Percentiles rank a stretch among this genome's conserved stretches.
phyloP scores from a whole-genome alignment of 2,113 vertebrate species.

The Pitta sordida region DNA sequence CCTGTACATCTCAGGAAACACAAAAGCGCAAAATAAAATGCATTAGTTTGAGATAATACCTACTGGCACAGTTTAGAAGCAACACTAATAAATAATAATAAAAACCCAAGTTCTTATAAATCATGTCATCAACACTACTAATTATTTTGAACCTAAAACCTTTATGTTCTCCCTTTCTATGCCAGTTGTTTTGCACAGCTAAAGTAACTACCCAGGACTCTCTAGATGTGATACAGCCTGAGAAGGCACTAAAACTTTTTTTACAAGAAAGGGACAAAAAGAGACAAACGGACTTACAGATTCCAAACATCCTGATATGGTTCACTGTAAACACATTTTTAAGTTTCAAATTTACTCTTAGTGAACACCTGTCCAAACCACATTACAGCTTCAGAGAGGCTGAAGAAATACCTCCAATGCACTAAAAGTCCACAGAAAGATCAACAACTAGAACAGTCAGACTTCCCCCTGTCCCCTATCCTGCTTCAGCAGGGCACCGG shows the following conservation, averaged over 20 bases:
- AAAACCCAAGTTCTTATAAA: background rate
- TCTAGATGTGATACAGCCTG: background rate
- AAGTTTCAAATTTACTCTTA: background rate
- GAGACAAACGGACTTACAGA: background rate
- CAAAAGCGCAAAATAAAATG: background rate
- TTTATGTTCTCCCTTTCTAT: background rate
- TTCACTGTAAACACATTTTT: background rate
- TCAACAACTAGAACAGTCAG: background rate
- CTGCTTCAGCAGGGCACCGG: background rate
- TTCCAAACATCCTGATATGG: background rate
- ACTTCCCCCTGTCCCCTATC: background rate
- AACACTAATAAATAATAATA: background rate
- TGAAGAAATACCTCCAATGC: background rate
- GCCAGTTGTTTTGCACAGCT: background rate
- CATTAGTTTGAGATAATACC: background rate
- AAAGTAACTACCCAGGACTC: background rate
- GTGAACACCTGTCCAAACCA: background rate
- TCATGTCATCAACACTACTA: background rate
- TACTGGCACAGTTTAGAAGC: background rate
- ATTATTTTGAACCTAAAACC: background rate
- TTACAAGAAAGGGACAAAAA: too few relatives aligned
- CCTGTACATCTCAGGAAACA: background rate
- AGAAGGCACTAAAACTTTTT: background rate
- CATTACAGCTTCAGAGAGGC: background rate
- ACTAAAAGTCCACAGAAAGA: background rate